Conservation (phyloP, 2,888 invertebrate species). For the Neria commutata region DNA sequence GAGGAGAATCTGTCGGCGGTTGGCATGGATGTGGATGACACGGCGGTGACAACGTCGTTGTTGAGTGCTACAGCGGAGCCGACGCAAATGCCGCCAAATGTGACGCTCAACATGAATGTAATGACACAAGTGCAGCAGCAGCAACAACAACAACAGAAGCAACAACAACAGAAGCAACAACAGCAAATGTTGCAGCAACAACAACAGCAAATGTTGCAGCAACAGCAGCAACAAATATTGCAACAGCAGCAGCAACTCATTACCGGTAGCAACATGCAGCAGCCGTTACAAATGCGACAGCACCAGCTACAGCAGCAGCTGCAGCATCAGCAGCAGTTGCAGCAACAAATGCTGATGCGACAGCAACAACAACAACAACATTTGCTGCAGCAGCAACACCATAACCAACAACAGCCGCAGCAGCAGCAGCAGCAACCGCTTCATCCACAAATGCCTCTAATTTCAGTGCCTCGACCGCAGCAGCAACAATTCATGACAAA, state of each 20-base stretch:
- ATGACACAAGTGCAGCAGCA: slow-evolving; percentile 28
- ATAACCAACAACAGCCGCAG: slow-evolving; percentile 31
- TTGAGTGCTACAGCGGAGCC: slow-evolving; percentile 21
- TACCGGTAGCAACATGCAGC: slow-evolving; percentile 18
- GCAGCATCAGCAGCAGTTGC: slow-evolving; percentile 36
- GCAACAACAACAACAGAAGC: too few relatives aligned
- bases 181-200: slow-evolving; percentile 29
- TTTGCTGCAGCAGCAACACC: slow-evolving; percentile 27
- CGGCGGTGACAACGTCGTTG: slow-evolving; percentile 35
- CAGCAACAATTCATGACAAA: slow-evolving; percentile 11
- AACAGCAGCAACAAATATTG: slow-evolving; percentile 24
- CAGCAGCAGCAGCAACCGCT: slow-evolving; percentile 34
- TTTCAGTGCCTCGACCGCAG: slow-evolving; percentile 13
- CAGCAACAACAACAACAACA: slow-evolving; percentile 24
- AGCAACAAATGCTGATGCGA: slow-evolving; percentile 25
- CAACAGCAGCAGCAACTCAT: slow-evolving; percentile 24
- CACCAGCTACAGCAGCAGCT: slow-evolving; percentile 6
- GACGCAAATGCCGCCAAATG: slow-evolving; percentile 28
- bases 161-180: slow-evolving; percentile 27
- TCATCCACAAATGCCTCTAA: not conserved
- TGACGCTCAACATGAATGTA: slow-evolving; percentile 23
- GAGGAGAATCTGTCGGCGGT: slow-evolving; percentile 64
- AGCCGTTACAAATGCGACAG: slow-evolving; percentile 25
- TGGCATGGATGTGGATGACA: slow-evolving; percentile 42
- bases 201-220: slow-evolving; percentile 9